Base-by-base conservation (phyloP, 2,797 vertebrate genomes). In the Lagocephalus sceleratus region DNA sequence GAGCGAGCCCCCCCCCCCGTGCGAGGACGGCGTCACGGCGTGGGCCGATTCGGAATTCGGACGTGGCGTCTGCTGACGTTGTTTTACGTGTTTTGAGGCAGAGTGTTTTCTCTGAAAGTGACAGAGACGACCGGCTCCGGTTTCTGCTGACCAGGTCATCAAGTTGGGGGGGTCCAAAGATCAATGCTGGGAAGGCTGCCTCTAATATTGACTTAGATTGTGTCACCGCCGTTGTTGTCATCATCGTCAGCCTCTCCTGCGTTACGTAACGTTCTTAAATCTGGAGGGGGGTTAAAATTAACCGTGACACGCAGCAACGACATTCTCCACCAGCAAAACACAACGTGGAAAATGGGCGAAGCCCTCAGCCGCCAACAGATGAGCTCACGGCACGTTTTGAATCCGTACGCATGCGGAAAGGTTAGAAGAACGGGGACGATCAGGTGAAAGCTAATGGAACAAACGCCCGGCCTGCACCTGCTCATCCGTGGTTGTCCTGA, bases 171-270 rank as follows among this genome's bases (percentile, higher is more conserved):
- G 65, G 46, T 71, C 54, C 54, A 69, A 62, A 47, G 60, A 54
- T 71, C 49, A 58, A 21, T 39, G 47, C 26, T 42, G 26, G 19
- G 47, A 43, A 9, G 20, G 20, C 2, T 38, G 29, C 50, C 22
- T 46, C 42, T 70, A 17, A 25, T 71, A 45, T 78, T 83, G 74
- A 45, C 50, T 55, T 44, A 25, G 51, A 32, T 71, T 55, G 46
- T 45, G 51, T 42, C 26, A 54, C n/a, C 42, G 25, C 46, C 46
- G 23, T 57, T 60, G 25, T 26, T 32, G 26, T 32, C 25, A 42
- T 42, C 43, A 61, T 62, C 54, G 51, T 46, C 16, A 44, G 21
- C 70, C 26, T 26, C 9, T 19, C 19, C 54, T 41, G 20, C 48
- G 7, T 41, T 52, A 12, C 53, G 60, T 42, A 39, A 47, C 62